These are phyloP conservation scores for Python bivittatus DNA, from an alignment of 2,113 vertebrate species.

Conservation along the genomic window DNA sequence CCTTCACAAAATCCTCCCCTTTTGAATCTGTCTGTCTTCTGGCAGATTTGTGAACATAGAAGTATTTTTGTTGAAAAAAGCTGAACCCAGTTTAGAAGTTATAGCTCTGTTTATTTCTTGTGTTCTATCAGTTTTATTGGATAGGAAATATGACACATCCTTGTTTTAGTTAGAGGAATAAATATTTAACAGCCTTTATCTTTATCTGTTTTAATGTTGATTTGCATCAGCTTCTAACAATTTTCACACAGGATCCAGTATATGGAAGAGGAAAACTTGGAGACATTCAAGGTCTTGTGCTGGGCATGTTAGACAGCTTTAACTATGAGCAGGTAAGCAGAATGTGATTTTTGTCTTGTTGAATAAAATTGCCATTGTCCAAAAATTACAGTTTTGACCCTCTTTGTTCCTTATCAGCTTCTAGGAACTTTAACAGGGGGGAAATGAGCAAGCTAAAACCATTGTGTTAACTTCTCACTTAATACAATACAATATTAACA, in stretches of 20 bases:
- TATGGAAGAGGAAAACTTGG: conserved; percentile 94
- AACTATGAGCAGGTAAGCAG: conserved; percentile 91
- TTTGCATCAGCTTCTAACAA: conserved; percentile 25
- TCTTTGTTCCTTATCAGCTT: background rate
- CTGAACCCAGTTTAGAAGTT: background rate
- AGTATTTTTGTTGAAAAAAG: background rate
- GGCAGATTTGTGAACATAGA: background rate
- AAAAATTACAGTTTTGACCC: background rate
- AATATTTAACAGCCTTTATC: background rate
- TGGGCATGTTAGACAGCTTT: conserved; percentile 97
- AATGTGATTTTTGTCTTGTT: background rate
- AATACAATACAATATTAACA: background rate
- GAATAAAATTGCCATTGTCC: background rate
- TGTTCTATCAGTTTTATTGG: background rate
- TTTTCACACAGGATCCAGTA: conserved; percentile 86
- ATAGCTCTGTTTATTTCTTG: background rate
- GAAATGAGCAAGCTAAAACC: background rate
- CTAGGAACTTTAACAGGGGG: background rate
- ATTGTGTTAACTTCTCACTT: background rate
- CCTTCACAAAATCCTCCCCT: background rate
- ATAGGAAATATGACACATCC: background rate
- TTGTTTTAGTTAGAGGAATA: background rate
- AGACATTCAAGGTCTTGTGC: conserved; percentile 94
- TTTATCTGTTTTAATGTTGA: conserved; percentile 13
- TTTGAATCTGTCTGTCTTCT: background rate